Evolutionary conservation across 2,888 invertebrate genomes (phyloP).

Genomic region (Pantelozetes paolii): DNA sequence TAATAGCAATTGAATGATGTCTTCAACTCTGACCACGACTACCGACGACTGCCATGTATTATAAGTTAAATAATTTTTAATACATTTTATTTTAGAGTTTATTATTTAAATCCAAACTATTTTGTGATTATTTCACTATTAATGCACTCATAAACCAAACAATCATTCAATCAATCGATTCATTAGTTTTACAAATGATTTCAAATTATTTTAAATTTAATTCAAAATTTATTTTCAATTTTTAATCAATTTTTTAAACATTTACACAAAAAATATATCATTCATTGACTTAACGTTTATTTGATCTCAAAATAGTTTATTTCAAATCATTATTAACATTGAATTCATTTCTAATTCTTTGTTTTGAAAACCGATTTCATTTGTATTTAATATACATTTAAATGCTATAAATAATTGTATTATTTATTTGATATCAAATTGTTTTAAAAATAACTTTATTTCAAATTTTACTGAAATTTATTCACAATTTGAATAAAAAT

Average conservation of each 20-base stretch:
- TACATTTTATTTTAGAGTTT: slow-evolving; percentile 21
- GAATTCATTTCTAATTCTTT: neutral
- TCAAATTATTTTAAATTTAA: neutral
- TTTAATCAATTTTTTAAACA: neutral
- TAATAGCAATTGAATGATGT: no score
- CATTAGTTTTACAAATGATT: neutral
- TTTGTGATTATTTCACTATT: slow-evolving; percentile 14
- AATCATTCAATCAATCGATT: neutral
- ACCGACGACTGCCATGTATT: slow-evolving; percentile 26
- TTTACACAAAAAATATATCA: no score
- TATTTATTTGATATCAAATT: no score
- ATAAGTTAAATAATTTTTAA: slow-evolving; percentile 6
- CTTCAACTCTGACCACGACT: no score
- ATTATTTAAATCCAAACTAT: slow-evolving; percentile 19
- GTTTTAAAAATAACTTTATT: no score
- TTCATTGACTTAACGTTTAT: no score
- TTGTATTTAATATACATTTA: neutral
- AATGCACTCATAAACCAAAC: slow-evolving; percentile 16
- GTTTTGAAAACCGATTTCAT: neutral
- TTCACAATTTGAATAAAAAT: no score
- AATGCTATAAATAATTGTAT: no score
- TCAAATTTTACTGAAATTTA: no score
- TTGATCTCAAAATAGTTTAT: slow-evolving; percentile 25
- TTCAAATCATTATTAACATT: neutral
- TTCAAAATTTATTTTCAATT: neutral